Conservation (phyloP, 2,113 vertebrate genomes). For the Plecotus auritus region DNA sequence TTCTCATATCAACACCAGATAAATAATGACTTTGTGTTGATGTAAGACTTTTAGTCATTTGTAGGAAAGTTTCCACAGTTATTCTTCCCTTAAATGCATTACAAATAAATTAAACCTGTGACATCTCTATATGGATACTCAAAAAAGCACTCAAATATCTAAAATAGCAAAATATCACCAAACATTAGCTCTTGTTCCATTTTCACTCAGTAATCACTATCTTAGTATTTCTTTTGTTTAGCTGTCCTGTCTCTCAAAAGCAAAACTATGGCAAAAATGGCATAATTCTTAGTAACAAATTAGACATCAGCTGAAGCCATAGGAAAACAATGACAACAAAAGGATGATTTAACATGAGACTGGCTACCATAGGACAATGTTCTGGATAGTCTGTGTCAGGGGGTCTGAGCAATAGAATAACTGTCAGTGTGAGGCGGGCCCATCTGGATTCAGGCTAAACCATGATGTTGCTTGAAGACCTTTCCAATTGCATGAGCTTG, state of each 20-base stretch:
- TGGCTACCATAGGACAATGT: neutral
- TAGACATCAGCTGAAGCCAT: neutral
- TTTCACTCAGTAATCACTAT: neutral
- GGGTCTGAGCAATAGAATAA: neutral
- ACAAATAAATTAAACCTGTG: neutral
- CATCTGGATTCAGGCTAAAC: neutral
- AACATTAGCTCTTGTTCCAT: neutral
- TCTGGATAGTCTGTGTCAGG: neutral
- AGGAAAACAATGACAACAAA: neutral
- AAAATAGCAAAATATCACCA: slow-evolving; percentile 17
- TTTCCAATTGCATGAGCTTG: neutral
- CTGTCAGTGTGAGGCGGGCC: neutral
- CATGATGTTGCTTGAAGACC: neutral
- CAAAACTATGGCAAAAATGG: neutral
- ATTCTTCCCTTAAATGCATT: neutral
- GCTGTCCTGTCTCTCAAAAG: neutral
- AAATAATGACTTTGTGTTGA: neutral
- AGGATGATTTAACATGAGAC: neutral
- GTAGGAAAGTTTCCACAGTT: neutral
- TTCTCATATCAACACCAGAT: neutral
- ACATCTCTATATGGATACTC: neutral
- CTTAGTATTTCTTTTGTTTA: neutral
- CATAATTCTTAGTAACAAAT: slow-evolving; percentile 8
- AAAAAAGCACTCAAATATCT: neutral
- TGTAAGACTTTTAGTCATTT: neutral